Evolutionary conservation across 2,888 invertebrate species (phyloP).

Genomic region (Willowsia nigromaculata): DNA sequence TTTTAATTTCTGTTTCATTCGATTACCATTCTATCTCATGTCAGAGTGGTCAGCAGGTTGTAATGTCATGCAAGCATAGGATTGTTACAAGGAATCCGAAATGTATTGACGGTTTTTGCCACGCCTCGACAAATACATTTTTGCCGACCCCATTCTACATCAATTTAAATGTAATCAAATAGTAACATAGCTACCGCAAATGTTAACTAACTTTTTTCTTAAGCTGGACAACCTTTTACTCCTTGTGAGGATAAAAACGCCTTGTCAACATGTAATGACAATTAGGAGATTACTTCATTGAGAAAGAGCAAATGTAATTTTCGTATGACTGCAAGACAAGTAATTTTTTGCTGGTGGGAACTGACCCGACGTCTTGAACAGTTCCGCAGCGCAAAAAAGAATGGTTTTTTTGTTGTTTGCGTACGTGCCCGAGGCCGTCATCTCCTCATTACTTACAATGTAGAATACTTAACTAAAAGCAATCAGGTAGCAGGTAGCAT

Average conservation of each 20-base stretch:
- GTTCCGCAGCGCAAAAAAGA: neutral
- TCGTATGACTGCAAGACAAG: neutral
- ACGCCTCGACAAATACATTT: constrained; percentile 25
- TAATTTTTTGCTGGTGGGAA: neutral
- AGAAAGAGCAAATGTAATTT: neutral
- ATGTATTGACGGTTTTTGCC: neutral
- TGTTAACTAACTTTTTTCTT: neutral
- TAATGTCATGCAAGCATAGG: neutral
- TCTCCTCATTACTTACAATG: too few relatives aligned
- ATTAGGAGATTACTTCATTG: neutral
- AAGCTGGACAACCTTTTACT: constrained; percentile 13
- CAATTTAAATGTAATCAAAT: neutral
- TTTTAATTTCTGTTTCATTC: neutral
- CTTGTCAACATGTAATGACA: neutral
- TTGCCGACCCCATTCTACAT: neutral
- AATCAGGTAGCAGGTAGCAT: neutral
- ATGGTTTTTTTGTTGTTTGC: neutral
- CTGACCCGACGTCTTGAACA: neutral
- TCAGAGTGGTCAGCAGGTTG: neutral
- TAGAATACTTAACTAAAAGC: neutral
- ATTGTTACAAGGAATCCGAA: neutral
- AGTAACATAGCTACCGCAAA: too few relatives aligned
- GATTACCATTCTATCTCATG: neutral
- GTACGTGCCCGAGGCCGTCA: neutral
- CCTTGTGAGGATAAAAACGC: neutral